phyloP scores from a whole-genome alignment of 2,113 vertebrate species.

The Amazona guildingii region DNA sequence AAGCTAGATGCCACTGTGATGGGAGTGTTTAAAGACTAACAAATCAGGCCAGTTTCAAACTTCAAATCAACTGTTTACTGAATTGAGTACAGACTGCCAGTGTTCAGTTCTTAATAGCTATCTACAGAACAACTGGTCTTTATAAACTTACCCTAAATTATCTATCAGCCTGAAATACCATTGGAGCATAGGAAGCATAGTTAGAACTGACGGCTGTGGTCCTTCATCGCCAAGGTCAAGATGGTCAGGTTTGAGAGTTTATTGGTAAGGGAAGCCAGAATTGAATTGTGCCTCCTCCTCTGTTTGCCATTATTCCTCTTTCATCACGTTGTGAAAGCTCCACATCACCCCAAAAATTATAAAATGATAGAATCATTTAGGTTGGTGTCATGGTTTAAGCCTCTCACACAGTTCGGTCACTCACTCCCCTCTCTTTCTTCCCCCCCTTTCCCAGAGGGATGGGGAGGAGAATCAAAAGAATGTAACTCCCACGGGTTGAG shows the following conservation, averaged over 20 bases:
- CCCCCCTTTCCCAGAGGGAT: no score
- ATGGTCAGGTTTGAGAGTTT: neutral
- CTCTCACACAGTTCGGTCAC: no score
- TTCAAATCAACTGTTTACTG: neutral
- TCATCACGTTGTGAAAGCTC: neutral
- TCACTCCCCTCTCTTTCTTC: no score
- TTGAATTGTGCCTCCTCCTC: neutral
- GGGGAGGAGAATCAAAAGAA: no score
- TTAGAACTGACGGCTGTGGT: neutral
- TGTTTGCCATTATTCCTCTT: neutral
- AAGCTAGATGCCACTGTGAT: neutral
- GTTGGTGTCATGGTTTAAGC: no score
- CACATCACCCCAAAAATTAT: neutral
- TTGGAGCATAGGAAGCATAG: neutral
- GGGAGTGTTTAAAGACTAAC: neutral
- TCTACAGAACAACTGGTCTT: neutral
- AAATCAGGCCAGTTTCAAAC: neutral
- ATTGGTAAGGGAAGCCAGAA: neutral
- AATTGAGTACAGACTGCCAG: neutral
- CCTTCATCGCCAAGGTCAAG: neutral
- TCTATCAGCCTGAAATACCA: no score
- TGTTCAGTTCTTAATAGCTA: neutral
- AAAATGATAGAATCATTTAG: neutral
- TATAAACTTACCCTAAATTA: neutral
- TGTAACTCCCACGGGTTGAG: no score